Conservation (phyloP, 2,113 vertebrate genomes). For the Clupea harengus region DNA sequence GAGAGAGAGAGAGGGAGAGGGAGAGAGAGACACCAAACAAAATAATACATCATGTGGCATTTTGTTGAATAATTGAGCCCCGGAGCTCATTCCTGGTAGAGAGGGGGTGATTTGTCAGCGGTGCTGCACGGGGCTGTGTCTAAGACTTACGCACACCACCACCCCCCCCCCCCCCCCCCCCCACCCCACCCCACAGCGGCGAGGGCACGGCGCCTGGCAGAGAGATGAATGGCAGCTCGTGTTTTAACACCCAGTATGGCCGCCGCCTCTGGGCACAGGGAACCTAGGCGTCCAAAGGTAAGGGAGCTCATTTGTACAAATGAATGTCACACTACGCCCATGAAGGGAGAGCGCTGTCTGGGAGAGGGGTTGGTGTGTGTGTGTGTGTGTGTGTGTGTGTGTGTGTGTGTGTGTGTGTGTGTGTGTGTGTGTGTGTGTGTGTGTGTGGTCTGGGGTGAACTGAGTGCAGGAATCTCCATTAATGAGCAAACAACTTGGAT, state of each 20-base stretch:
- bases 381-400: no score
- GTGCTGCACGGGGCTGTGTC: neutral
- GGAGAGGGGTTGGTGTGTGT: no score
- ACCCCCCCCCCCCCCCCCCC: no score
- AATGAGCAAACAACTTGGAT: neutral
- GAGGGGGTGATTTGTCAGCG: neutral
- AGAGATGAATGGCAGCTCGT: neutral
- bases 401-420: no score
- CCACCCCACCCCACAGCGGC: neutral
- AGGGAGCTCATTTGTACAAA: neutral
- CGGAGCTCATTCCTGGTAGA: neutral
- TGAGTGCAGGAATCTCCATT: neutral
- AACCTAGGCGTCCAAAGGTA: neutral
- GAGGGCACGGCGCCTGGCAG: slow-evolving; percentile 1
- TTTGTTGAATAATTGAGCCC: neutral
- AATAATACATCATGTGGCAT: neutral
- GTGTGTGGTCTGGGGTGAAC: neutral
- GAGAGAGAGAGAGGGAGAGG: neutral
- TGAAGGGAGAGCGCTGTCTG: neutral
- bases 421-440: no score
- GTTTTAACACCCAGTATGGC: neutral
- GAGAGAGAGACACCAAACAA: neutral
- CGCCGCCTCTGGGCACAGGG: neutral
- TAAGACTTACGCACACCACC: neutral
- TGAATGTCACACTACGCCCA: neutral